These are phyloP conservation scores for Phenacoccus solenopsis DNA, from an alignment of 1,140 invertebrate genomes.

Conservation along the genomic window DNA sequence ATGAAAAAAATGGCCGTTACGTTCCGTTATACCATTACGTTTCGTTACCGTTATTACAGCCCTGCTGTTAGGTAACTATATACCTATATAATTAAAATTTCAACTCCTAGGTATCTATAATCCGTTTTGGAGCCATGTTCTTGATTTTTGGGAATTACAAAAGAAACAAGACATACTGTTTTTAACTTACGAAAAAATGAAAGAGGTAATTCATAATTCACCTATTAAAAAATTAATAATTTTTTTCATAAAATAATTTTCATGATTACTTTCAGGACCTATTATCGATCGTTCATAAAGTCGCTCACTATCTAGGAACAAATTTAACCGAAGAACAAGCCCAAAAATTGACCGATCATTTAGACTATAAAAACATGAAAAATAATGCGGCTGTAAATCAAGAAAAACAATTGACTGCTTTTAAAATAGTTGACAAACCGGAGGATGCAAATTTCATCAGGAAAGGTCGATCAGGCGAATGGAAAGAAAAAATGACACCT, in stretches of 20 bases:
- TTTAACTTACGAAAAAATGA: slow-evolving; percentile 39
- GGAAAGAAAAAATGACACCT: slow-evolving; percentile 63
- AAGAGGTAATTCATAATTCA: slow-evolving; percentile 27
- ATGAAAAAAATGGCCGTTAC: too few species aligned
- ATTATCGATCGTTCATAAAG: slow-evolving; percentile 43
- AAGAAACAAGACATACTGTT: slow-evolving; percentile 35
- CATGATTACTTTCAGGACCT: slow-evolving; percentile 5
- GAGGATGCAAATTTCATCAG: slow-evolving; percentile 52
- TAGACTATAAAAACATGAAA: slow-evolving; percentile 46
- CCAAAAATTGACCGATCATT: slow-evolving; percentile 41
- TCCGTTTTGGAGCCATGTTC: slow-evolving; percentile 32
- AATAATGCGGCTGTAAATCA: slow-evolving; percentile 55
- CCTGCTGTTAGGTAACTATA: too few species aligned
- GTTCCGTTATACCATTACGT: too few species aligned
- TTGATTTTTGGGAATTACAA: slow-evolving; percentile 32
- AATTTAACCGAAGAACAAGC: slow-evolving; percentile 40
- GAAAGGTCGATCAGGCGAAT: slow-evolving; percentile 68
- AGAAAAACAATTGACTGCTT: slow-evolving; percentile 32
- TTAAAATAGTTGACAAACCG: background rate
- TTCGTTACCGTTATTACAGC: too few species aligned
- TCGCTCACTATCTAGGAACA: slow-evolving; percentile 54
- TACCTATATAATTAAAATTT: background rate
- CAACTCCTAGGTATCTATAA: slow-evolving; percentile 28
- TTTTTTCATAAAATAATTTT: too few species aligned
- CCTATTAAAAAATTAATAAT: background rate